Percentiles rank a stretch among this genome's conserved stretches.
Evolutionary conservation across 2,113 vertebrate species (phyloP).

Genomic region (Nesospiza acunhae): DNA sequence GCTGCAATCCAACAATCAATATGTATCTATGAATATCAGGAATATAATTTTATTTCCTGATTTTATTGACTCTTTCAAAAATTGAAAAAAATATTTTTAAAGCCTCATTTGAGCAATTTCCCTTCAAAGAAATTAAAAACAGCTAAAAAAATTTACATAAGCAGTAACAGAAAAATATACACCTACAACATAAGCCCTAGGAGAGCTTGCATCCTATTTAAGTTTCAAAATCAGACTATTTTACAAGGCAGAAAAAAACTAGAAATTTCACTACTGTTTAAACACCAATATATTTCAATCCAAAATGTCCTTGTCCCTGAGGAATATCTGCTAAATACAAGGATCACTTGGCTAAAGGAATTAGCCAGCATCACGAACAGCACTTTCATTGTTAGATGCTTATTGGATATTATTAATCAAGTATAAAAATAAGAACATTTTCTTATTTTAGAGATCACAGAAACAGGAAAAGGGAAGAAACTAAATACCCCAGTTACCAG

Average conservation of each 20-base stretch:
- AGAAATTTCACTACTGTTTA: not conserved
- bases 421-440: not conserved
- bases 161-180: not conserved
- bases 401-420: not conserved
- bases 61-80: not conserved
- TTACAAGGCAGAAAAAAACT: not conserved
- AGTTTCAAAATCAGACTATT: not conserved
- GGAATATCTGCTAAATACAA: not conserved
- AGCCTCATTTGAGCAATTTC: not conserved
- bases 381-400: not conserved
- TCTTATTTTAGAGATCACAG: not conserved
- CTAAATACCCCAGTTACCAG: not conserved
- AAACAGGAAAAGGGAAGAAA: not conserved
- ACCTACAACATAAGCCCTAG: not conserved
- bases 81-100: not conserved
- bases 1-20: slow-evolving; percentile 25
- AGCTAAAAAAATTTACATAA: not conserved
- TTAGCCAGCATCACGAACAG: not conserved
- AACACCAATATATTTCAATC: not conserved
- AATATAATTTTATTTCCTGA: not conserved
- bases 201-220: not conserved
- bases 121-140: not conserved
- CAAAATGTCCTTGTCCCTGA: not conserved
- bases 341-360: not conserved
- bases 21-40: not conserved